phyloP scores from a whole-genome alignment of 2,113 vertebrate species.

The Diadophis punctatus region DNA sequence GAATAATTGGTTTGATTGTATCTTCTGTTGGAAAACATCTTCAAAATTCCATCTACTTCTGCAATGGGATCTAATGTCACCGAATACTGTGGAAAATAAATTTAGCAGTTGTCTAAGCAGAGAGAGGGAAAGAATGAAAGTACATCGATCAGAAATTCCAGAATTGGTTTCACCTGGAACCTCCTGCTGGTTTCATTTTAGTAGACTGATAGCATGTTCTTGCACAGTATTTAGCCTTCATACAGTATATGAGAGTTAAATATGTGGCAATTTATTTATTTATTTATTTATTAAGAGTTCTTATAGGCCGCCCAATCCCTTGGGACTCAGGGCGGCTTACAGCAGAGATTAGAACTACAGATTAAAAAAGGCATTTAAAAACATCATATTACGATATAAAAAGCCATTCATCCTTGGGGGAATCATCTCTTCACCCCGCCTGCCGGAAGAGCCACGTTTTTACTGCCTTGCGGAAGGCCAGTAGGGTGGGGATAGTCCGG shows the following conservation, averaged over 20 bases:
- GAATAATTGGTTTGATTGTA: background rate
- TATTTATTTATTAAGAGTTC: too few relatives aligned
- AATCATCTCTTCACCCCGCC: too few relatives aligned
- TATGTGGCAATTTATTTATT: too few relatives aligned
- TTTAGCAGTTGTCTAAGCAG: background rate
- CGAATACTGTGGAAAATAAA: background rate
- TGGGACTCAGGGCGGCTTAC: too few relatives aligned
- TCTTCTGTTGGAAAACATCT: background rate
- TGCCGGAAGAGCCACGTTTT: too few relatives aligned
- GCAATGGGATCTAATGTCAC: background rate
- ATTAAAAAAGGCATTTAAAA: too few relatives aligned
- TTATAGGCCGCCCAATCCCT: too few relatives aligned
- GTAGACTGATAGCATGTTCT: background rate
- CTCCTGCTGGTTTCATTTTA: background rate
- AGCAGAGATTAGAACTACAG: too few relatives aligned
- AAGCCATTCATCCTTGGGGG: too few relatives aligned
- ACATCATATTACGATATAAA: too few relatives aligned
- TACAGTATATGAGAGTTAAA: background rate
- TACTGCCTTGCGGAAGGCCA: too few relatives aligned
- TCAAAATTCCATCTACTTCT: background rate
- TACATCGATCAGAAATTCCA: background rate
- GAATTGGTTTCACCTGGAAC: background rate
- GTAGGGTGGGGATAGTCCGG: too few relatives aligned
- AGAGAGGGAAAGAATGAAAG: background rate
- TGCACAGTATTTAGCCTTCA: background rate